Percentiles rank a stretch among this genome's conserved stretches.
Conservation (phyloP, 2,113 vertebrate genomes). For the Electrona antarctica region DNA sequence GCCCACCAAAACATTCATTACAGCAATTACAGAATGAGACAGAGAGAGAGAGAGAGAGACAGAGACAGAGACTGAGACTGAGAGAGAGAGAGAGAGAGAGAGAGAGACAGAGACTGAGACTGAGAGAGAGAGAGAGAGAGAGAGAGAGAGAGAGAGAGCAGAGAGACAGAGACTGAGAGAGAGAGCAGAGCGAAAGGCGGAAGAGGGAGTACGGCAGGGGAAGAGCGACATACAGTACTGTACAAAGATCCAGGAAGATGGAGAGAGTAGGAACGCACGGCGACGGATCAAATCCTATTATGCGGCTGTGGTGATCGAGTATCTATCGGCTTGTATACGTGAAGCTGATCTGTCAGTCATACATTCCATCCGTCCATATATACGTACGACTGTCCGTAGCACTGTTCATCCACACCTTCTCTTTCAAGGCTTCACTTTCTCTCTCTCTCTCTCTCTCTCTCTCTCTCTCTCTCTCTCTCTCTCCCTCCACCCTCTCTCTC, state of each 20-base stretch:
- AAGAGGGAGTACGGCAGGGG: not conserved
- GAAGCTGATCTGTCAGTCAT: not conserved
- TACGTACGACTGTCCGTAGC: not conserved
- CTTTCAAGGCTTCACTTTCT: not conserved
- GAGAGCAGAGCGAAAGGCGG: not conserved
- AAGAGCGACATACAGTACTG: not conserved
- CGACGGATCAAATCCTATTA: not conserved
- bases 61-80: not conserved
- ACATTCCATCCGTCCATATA: too few species aligned
- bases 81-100: not conserved
- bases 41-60: slow-evolving; percentile 39
- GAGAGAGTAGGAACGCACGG: too few species aligned
- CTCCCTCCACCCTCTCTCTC: too few species aligned
- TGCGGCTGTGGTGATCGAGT: not conserved
- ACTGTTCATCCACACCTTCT: not conserved
- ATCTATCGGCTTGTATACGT: not conserved
- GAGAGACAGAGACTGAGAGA: not conserved
- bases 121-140: not conserved
- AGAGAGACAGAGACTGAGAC: slow-evolving; percentile 4
- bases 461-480: not conserved
- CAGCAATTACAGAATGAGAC: slow-evolving; percentile 45
- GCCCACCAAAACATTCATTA: slow-evolving; percentile 67
- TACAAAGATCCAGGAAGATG: too few species aligned
- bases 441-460: not conserved
- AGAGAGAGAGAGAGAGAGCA: slow-evolving; percentile 22